Evolutionary conservation across 2,113 vertebrate species (phyloP).

Genomic region (Chamaetylas fuelleborni): DNA sequence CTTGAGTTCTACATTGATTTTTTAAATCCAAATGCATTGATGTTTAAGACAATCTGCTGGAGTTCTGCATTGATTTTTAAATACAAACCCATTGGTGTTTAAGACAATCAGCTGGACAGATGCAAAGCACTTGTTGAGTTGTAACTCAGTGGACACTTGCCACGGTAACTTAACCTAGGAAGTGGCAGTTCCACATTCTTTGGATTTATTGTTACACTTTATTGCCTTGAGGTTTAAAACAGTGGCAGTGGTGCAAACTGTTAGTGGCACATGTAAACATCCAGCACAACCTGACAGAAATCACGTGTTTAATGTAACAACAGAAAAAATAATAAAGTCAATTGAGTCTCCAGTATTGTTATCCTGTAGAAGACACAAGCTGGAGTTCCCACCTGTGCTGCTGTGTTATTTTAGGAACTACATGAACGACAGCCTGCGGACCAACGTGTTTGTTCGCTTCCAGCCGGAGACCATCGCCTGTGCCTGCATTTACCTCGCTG

Average conservation of each 20-base stretch:
- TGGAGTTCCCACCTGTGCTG: neutral
- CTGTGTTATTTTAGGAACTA: slow-evolving; percentile 86
- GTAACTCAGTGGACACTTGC: neutral
- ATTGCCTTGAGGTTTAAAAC: neutral
- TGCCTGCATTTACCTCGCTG: slow-evolving; percentile 97
- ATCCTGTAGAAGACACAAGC: neutral
- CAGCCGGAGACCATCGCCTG: slow-evolving; percentile 97
- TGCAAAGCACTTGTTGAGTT: neutral
- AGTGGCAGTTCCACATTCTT: fast-evolving
- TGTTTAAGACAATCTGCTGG: neutral
- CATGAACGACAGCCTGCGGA: slow-evolving; percentile 97
- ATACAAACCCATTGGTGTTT: neutral
- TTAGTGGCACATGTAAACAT: neutral
- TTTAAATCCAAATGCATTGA: neutral
- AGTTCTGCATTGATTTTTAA: neutral
- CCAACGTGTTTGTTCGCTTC: slow-evolving; percentile 96
- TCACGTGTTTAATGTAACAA: slow-evolving; percentile 11
- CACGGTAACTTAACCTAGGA: neutral
- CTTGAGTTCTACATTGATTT: neutral
- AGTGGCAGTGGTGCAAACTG: neutral
- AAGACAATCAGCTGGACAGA: neutral
- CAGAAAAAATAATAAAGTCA: slow-evolving; percentile 94
- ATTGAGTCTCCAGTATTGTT: slow-evolving; percentile 83
- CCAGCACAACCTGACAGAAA: neutral
- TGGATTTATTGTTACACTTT: fast-evolving